Base-by-base conservation (phyloP, 1,140 invertebrate species). In the Plutomurus gul region DNA sequence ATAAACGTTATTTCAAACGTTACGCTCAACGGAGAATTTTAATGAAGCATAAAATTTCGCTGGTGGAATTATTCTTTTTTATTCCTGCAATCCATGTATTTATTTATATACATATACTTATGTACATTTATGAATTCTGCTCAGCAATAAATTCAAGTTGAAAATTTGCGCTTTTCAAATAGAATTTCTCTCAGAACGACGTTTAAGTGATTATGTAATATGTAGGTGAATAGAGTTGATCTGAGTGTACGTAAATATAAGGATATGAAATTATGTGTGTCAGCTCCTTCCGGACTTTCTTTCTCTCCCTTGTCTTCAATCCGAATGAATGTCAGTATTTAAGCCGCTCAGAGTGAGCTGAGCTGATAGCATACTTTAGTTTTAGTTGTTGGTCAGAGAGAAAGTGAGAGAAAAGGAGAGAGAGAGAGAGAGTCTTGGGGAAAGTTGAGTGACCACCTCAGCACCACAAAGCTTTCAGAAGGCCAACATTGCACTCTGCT, bases 271-370 rank as follows among this genome's bases (percentile, higher is more conserved):
- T 65, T 33, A 65, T 65, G 30, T 65, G 56, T 65, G 56, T 65
- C 56, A 65, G 56, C 27, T 65, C 56, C 36, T 36, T 65, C 27
- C 56, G 27, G 30, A n/a, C 36, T 65, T 16, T 36, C n/a, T 65
- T n/a, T n/a, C n/a, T n/a, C n/a, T 65, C 13, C 51, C 56, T 30
- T 65, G 56, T 65, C 56, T 65, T 65, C 56, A 65, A 65, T 65
- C 56, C 27, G 56, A 65, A 65, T 65, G 56, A 65, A 65, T 65
- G 56, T 65, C 56, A 65, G 56, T 30, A 65, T 65, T 65, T 65
- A 65, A 65, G 56, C 56, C 56, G 56, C 56, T 65, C 56, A 65
- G 56, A 65, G 56, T 65, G 56, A 65, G 56, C 56, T 65, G 22
- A 65, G 56, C 56, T 65, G 56, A 65, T 65, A 65, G 56, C 56